Evolutionary conservation across 2,797 vertebrate genomes (phyloP).

Genomic region (Pangasius macronema): DNA sequence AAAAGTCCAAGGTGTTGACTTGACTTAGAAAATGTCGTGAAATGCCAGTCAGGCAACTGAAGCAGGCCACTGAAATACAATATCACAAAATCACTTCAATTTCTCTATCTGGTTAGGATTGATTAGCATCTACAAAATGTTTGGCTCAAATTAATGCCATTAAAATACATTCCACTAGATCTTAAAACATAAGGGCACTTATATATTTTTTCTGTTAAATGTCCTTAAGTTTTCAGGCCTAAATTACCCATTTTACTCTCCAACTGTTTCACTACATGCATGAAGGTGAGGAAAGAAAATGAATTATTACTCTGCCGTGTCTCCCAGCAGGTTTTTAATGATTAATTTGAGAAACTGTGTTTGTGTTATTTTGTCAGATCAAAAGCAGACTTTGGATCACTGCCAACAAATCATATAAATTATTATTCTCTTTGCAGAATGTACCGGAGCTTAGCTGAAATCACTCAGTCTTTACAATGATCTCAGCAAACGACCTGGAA

Average conservation of each 20-base stretch:
- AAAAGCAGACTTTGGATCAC: background rate
- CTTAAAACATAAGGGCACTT: background rate
- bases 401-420: background rate
- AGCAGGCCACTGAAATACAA: background rate
- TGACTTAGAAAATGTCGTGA: background rate
- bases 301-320: background rate
- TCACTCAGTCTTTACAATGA: slow-evolving; percentile 55
- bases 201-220: background rate
- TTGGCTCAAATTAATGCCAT: background rate
- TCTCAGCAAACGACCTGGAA: slow-evolving; percentile 68
- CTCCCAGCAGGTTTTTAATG: background rate
- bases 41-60: background rate
- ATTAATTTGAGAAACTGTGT: background rate
- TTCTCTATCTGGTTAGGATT: background rate
- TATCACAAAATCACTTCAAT: background rate
- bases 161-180: background rate
- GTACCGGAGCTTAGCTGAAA: background rate
- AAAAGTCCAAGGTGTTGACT: too few relatives aligned
- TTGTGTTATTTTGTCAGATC: slow-evolving; percentile 1
- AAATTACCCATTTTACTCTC: background rate
- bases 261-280: background rate
- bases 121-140: background rate
- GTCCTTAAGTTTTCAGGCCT: background rate
- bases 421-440: slow-evolving; percentile 2
- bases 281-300: background rate